A percentile compares a stretch with the other conserved stretches of the same genome.
Evolutionary conservation across 2,797 vertebrate genomes (phyloP).

Genomic region (Sebastes cheni): DNA sequence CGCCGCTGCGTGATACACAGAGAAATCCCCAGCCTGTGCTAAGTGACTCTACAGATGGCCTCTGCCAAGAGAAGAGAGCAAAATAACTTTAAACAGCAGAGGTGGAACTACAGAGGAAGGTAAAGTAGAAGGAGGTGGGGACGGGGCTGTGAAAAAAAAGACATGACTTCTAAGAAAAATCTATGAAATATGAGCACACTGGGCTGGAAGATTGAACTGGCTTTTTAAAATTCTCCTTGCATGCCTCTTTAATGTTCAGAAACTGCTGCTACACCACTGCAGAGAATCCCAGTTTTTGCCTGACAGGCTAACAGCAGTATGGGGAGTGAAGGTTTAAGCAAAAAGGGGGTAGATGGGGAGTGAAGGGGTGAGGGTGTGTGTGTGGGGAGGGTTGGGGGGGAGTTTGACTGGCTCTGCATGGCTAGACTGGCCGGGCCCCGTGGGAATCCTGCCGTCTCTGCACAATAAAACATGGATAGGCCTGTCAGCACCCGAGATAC

Average conservation of each 20-base stretch:
- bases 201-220: slow-evolving; percentile 17
- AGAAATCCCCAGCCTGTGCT: slow-evolving; percentile 15
- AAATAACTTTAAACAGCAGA: slow-evolving; percentile 26
- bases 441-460: slow-evolving; percentile 64
- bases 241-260: slow-evolving; percentile 18
- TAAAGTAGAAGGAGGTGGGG: neutral
- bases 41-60: slow-evolving; percentile 56
- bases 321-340: slow-evolving; percentile 20
- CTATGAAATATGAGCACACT: slow-evolving; percentile 1
- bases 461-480: slow-evolving; percentile 79
- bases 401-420: slow-evolving; percentile 45
- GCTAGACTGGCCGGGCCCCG: slow-evolving; percentile 62
- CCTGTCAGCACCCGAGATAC: slow-evolving; percentile 77
- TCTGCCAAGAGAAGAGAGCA: slow-evolving; percentile 33
- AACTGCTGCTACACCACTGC: slow-evolving; percentile 6
- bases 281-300: neutral
- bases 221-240: slow-evolving; percentile 20
- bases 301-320: slow-evolving; percentile 4
- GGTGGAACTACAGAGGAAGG: slow-evolving; percentile 1
- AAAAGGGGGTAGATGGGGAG: neutral
- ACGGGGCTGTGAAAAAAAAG: neutral
- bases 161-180: slow-evolving; percentile 5
- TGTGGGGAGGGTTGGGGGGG: neutral
- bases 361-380: neutral
- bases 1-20: slow-evolving; percentile 1